Percentiles rank a stretch among this genome's conserved stretches.
Conservation (phyloP, 2,888 invertebrate genomes). For the Dendrolimus pini region DNA sequence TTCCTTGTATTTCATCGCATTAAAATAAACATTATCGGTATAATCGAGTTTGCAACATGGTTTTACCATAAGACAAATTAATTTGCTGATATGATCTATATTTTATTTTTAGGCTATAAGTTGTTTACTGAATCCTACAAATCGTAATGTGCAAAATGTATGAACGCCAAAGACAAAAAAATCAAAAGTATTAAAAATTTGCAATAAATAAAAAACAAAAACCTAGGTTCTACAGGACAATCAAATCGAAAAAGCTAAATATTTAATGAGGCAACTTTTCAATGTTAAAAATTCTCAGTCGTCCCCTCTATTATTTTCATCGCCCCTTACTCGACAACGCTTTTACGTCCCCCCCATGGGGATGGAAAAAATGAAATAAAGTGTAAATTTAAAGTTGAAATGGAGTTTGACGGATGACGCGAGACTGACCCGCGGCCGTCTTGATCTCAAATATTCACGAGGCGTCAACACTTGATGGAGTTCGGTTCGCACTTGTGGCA, state of each 20-base stretch:
- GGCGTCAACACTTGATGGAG: slow-evolving; percentile 43
- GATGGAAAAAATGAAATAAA: slow-evolving; percentile 54
- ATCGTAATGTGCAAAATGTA: background rate
- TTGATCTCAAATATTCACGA: slow-evolving; percentile 62
- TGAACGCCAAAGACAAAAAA: background rate
- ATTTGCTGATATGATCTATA: no score
- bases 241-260: slow-evolving; percentile 43
- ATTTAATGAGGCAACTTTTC: slow-evolving; percentile 57
- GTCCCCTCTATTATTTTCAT: slow-evolving; percentile 50
- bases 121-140: no score
- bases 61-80: no score
- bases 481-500: slow-evolving; percentile 24
- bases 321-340: slow-evolving; percentile 58
- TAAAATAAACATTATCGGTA: no score
- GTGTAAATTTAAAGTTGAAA: slow-evolving; percentile 68
- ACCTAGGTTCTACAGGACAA: slow-evolving; percentile 17
- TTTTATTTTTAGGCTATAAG: no score
- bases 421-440: slow-evolving; percentile 53
- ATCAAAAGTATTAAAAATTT: background rate
- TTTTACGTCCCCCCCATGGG: slow-evolving; percentile 52
- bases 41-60: no score
- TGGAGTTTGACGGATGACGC: slow-evolving; percentile 69
- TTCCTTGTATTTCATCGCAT: no score
- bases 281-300: slow-evolving; percentile 49
- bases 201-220: slow-evolving; percentile 10